Evolutionary conservation across 2,888 invertebrate species (phyloP).

Genomic region (Nomada hirtipes): DNA sequence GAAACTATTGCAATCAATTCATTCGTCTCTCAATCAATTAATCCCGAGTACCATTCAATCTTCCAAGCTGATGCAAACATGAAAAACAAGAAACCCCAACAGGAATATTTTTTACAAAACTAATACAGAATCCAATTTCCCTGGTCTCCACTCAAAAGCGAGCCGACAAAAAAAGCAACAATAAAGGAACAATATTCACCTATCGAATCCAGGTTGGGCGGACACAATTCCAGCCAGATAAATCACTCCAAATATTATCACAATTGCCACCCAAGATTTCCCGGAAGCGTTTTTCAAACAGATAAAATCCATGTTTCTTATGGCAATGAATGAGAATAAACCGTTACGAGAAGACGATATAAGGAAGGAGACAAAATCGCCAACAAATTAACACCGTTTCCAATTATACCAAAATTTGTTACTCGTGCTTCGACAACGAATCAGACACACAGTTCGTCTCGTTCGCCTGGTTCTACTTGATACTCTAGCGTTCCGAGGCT

Average conservation of each 20-base stretch:
- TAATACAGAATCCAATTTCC: no score
- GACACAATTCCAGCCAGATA: background rate
- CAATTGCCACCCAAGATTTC: slow-evolving; percentile 12
- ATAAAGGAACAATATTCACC: slow-evolving; percentile 4
- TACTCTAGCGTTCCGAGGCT: slow-evolving; percentile 42
- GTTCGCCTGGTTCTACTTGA: slow-evolving; percentile 38
- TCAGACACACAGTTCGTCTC: background rate
- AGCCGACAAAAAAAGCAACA: background rate
- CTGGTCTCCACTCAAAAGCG: background rate
- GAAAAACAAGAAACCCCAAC: background rate
- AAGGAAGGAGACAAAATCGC: background rate
- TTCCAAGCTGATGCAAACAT: background rate
- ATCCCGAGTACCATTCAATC: background rate
- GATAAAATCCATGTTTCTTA: background rate
- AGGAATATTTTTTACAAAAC: no score
- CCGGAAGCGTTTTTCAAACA: background rate
- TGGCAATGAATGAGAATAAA: background rate
- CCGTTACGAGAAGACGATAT: background rate
- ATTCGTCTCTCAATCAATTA: background rate
- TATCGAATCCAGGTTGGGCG: slow-evolving; percentile 13
- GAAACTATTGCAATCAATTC: background rate
- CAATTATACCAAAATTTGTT: background rate
- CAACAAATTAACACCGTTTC: background rate
- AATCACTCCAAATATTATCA: background rate
- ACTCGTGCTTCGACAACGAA: background rate